A percentile compares a stretch with the other conserved stretches of the same genome.
These are phyloP conservation scores for Boulengeromyrus knoepffleri DNA, from an alignment of 2,113 vertebrate genomes.

Conservation along the genomic window DNA sequence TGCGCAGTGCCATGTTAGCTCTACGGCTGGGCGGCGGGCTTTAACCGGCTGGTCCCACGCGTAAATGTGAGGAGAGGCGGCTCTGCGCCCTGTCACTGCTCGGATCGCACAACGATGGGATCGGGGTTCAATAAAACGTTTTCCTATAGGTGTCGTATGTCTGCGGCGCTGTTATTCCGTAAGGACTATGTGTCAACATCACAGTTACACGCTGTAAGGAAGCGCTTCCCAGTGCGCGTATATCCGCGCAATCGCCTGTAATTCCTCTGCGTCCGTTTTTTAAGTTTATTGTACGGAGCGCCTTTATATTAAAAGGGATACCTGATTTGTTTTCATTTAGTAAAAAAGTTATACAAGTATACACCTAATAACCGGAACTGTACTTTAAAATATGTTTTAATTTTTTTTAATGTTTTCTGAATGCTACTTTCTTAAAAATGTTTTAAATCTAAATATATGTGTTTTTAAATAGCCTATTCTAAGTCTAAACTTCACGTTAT, in stretches of 20 bases:
- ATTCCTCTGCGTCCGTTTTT: not conserved
- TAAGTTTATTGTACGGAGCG: not conserved
- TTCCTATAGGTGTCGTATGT: not conserved
- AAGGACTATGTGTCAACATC: not conserved
- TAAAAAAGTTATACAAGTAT: not conserved
- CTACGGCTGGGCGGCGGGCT: not conserved
- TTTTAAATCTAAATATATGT: not conserved
- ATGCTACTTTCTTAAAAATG: not conserved
- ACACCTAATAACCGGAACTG: not conserved
- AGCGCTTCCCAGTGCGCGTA: not conserved
- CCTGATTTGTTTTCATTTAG: not conserved
- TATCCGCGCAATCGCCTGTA: not conserved
- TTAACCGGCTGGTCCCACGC: not conserved
- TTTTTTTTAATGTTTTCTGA: not conserved
- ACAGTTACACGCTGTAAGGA: not conserved
- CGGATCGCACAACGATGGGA: not conserved
- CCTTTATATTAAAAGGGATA: not conserved
- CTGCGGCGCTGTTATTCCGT: not conserved
- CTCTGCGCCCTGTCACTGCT: not conserved
- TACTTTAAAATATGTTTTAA: not conserved
- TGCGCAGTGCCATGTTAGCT: constrained; percentile 19
- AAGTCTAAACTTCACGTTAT: not conserved
- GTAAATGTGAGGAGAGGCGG: not conserved
- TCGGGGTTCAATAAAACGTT: not conserved
- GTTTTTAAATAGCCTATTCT: not conserved